Evolutionary conservation across 2,888 invertebrate species (phyloP), one percentile per base, ranked within the genome.

Genomic region (Nephrocerus scutellatus): DNA sequence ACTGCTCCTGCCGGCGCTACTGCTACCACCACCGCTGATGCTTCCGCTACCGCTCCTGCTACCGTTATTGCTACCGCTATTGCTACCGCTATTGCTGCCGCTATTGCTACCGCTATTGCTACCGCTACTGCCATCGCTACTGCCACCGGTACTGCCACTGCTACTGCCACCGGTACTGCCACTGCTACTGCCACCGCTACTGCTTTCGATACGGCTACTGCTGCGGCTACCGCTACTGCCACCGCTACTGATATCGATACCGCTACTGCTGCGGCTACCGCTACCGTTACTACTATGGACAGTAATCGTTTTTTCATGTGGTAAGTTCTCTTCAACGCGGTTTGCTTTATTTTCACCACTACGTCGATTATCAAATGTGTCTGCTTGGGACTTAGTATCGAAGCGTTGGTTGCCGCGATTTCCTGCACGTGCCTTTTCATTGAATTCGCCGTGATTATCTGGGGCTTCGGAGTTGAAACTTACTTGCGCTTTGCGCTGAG

Each of bases 131-230:
- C n/a, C n/a, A 68, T 66, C 33, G 33, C 12, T 53, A 57, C 37
- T 68, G 70, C 3, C 63, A 52, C 46, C 68, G 63, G 39, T 70
- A 70, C 21, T 43, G 7, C 20, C 16, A 18, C 30, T 66, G 20
- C 19, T 15, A 18, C 30, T 26, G n/a, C 34, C 30, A 15, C 26
- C 26, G 4, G 10, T 18, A 31, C 38, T 19, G 4, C 26, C 18
- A 34, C 21, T 26, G 13, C 30, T 29, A 10, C 8, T 25, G 2
- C 9, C 29, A 32, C 16, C 42, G 1, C 29, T 1, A 15, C 25
- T 35, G 9, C 13, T 8, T 3, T 9, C 13, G 23, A 10, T 22
- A 18, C 30, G 14, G 23, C 22, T 31, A 29, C 23, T 7, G 36
- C 37, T 44, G 14, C 38, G 49, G 23, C 59, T 37, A 30, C 23